Base-by-base conservation (phyloP, 1,140 invertebrate species). In the Ceratina australensis region DNA sequence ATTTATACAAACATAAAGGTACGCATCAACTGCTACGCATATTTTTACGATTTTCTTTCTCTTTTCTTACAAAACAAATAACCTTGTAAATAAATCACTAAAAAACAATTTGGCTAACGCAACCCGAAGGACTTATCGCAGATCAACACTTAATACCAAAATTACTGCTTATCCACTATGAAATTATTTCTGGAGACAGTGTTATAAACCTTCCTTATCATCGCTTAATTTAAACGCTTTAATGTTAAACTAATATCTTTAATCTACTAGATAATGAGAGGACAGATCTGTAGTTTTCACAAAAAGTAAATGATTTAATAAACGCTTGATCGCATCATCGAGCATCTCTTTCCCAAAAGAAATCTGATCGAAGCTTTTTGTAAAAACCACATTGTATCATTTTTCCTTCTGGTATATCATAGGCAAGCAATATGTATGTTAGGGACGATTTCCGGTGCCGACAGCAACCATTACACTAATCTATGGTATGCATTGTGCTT, bases 381-480 rank as follows among this genome's bases (percentile, higher is more conserved):
- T 80, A 71, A 80, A 80, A 80, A 80, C 73, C 52, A 77, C 78
- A 69, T 56, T 42, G 10, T 10, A 50, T 18, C 28, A 15, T 49
- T 77, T 72, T 26, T 49, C 64, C 8, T 71, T 72, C 60, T 64
- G 68, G 69, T 65, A 72, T 72, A 60, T 72, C 69, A 65, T 86
- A 81, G 82, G 84, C 84, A 86, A 81, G 84, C 82, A 86, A 84
- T 86, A 86, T 86, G 85, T 86, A 86, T 86, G 85, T 86, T 84
- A 77, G 82, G 84, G 85, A 86, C 84, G 84, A 86, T 86, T 75
- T 56, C 79, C 84, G 85, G 85, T 82, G 73, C 82, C 69, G 86
- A 61, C 63, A 79, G 85, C 81, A 79, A 86, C 84, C 85, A 84
- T 83, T 65, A 81, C 50, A 79, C 69, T 86, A 86, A 83, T 79